These are phyloP conservation scores for Adelges cooleyi DNA, from an alignment of 1,140 invertebrate genomes.

Conservation along the genomic window DNA sequence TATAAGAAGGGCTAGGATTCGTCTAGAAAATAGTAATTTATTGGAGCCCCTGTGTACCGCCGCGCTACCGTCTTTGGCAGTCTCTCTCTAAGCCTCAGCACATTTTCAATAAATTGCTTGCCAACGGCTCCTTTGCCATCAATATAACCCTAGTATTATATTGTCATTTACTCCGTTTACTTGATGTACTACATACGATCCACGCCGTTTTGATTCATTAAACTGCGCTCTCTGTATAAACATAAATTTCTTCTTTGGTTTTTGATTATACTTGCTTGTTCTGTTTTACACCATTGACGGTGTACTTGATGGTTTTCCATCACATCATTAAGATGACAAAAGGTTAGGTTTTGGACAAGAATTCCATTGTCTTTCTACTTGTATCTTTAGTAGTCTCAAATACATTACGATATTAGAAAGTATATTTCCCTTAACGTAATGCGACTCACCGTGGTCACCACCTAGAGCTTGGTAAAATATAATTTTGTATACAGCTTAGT, in stretches of 20 bases:
- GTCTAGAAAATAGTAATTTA: constrained; percentile 19
- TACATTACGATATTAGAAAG: too few relatives aligned
- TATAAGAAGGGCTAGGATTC: constrained; percentile 14
- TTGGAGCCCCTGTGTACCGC: constrained; percentile 1
- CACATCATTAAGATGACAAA: too few relatives aligned
- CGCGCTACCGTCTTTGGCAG: not conserved
- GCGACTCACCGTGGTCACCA: too few relatives aligned
- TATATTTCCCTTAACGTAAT: too few relatives aligned
- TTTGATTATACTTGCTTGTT: too few relatives aligned
- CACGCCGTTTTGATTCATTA: constrained; percentile 10
- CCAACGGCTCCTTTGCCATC: constrained; percentile 3
- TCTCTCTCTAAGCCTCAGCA: not conserved
- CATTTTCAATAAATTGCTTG: constrained; percentile 22
- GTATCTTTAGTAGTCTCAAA: too few relatives aligned
- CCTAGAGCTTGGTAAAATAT: too few relatives aligned
- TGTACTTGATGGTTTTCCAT: too few relatives aligned
- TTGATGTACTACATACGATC: not conserved
- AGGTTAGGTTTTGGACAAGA: too few relatives aligned
- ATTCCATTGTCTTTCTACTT: too few relatives aligned
- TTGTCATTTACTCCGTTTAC: not conserved
- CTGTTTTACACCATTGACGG: too few relatives aligned
- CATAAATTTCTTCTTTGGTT: not conserved
- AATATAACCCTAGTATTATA: constrained; percentile 9
- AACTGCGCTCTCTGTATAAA: not conserved
- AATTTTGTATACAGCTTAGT: too few relatives aligned